A percentile compares a stretch with the other conserved stretches of the same genome.
These are phyloP conservation scores for Listronotus bonariensis DNA, from an alignment of 1,140 invertebrate species.

Conservation along the genomic window DNA sequence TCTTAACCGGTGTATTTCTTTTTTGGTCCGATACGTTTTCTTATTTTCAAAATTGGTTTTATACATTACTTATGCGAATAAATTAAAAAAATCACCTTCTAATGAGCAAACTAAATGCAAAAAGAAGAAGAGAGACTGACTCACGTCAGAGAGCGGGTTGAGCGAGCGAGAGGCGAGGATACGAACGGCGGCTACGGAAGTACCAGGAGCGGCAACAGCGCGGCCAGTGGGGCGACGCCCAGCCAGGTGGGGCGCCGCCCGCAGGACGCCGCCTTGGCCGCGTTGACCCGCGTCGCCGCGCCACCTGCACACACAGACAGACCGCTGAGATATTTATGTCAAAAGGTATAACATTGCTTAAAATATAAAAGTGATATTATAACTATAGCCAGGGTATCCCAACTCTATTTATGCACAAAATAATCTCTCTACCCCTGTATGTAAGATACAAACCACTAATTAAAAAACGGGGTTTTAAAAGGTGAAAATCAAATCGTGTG, in stretches of 20 bases:
- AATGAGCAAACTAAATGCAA: background rate
- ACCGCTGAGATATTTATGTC: constrained; percentile 4
- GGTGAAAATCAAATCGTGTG: no score
- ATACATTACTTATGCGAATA: background rate
- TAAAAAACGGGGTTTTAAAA: no score
- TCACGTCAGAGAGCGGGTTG: constrained; percentile 38
- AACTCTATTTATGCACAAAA: no score
- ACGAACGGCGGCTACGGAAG: constrained; percentile 27
- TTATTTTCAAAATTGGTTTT: no score
- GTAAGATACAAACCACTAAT: no score
- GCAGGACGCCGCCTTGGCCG: constrained; percentile 34
- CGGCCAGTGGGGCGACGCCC: constrained; percentile 49
- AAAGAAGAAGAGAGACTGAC: constrained; percentile 33
- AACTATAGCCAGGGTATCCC: no score
- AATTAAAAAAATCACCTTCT: background rate
- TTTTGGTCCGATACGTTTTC: no score
- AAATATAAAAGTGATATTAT: no score
- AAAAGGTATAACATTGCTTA: no score
- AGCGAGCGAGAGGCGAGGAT: constrained; percentile 16
- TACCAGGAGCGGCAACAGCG: constrained; percentile 48
- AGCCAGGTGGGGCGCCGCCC: constrained; percentile 39
- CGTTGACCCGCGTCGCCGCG: constrained; percentile 40
- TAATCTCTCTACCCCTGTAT: no score
- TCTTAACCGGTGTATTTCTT: no score
- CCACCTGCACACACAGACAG: constrained; percentile 50